Evolutionary conservation across 2,888 invertebrate genomes (phyloP), one percentile per base, ranked within the genome.

Genomic region (Drosophila recens): DNA sequence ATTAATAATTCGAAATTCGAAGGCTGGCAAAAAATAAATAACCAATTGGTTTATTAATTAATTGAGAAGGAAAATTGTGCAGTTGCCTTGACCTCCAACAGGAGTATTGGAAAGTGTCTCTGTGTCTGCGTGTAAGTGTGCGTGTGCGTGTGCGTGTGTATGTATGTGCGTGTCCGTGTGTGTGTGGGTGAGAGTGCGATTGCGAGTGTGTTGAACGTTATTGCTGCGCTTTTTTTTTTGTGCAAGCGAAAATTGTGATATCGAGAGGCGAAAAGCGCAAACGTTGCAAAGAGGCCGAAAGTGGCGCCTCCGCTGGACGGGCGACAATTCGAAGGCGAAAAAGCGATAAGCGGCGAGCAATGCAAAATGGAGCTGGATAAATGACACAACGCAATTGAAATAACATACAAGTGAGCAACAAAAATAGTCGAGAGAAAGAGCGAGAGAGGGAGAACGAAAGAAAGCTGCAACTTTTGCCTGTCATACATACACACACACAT

Each of bases 191-290:
- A n/a, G 40, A 1, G 30, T 48, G 34, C 17, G 43, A 4, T 15
- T 58, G 43, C 20, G 42, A 27, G 30, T 57, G 54, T 53, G 63
- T 52, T 78, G 40, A 69, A 43, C 61, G 46, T 52, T 59, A 53
- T 72, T 38, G 69, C 75, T 75, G 75, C 75, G 75, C 79, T 75
- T 75, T 73, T 75, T 75, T 67, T 77, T 75, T 77, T 67, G 30
- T 33, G 77, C 74, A 76, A 61, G 72, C 66, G 42, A 77, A 66
- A 72, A 75, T 62, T 69, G 75, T 58, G 77, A 77, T 64, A 56
- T 36, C 23, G 17, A 38, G 38, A 40, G 38, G 49, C 51, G 48
- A 67, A 79, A 71, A 62, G 48, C 52, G 57, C 51, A 70, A 56
- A 48, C 17, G 27, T 33, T 33, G 57, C 61, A 51, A 64, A 81